Evolutionary conservation across 2,888 invertebrate genomes (phyloP).

Genomic region (Cheilosia pagana): DNA sequence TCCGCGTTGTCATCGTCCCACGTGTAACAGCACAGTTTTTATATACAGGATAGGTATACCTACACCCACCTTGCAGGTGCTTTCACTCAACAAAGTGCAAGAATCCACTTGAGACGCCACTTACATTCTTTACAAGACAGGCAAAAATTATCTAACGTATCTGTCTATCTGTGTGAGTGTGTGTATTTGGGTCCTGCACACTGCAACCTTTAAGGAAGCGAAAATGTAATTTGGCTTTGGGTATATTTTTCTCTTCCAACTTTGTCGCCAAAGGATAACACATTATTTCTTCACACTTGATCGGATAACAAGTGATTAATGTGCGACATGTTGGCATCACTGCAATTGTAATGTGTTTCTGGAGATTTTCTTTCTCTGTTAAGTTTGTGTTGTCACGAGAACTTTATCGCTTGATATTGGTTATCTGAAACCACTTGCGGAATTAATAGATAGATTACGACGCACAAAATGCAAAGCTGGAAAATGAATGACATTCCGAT

Average conservation of each 20-base stretch:
- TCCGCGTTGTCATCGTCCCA: neutral
- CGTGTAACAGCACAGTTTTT: neutral
- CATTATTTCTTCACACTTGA: conserved; percentile 32
- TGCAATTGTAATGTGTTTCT: neutral
- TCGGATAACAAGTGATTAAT: conserved; percentile 42
- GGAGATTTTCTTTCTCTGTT: neutral
- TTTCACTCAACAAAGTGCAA: conserved; percentile 22
- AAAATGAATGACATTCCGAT: too few species aligned
- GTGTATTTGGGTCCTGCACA: conserved; percentile 6
- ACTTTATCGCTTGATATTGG: neutral
- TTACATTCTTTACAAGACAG: conserved; percentile 40
- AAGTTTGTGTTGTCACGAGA: neutral
- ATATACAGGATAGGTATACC: conserved; percentile 12
- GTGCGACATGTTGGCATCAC: conserved; percentile 20
- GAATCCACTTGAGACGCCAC: conserved; percentile 64
- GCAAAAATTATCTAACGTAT: conserved; percentile 5
- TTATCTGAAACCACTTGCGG: neutral
- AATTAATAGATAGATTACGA: neutral
- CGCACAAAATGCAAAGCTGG: neutral
- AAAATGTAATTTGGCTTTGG: conserved; percentile 13
- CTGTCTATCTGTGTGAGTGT: too few species aligned
- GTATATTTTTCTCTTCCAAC: neutral
- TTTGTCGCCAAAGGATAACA: neutral
- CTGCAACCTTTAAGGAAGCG: conserved; percentile 41
- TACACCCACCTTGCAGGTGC: conserved; percentile 19